Percentiles rank a stretch among this genome's conserved stretches.
Evolutionary conservation across 2,113 vertebrate species (phyloP).

Genomic region (Lethenteron camtschaticum): DNA sequence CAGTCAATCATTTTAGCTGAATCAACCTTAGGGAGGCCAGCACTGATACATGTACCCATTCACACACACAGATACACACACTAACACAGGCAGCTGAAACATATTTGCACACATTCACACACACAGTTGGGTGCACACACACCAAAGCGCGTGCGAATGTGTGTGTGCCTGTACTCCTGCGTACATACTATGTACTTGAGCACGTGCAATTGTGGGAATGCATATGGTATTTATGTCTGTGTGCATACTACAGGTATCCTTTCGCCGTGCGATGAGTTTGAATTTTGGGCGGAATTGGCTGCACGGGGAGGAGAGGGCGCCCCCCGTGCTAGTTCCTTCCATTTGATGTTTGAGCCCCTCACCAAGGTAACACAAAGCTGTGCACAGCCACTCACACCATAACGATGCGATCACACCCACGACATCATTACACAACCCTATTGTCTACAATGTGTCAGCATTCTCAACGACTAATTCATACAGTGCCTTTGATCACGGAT

Average conservation of each 20-base stretch:
- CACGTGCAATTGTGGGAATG: neutral
- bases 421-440: no score
- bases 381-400: slow-evolving; percentile 7
- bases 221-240: neutral
- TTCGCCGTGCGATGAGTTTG: slow-evolving; percentile 69
- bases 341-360: slow-evolving; percentile 59
- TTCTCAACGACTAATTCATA: no score
- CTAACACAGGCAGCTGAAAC: no score
- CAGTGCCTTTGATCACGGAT: no score
- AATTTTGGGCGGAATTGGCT: slow-evolving; percentile 58
- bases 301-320: slow-evolving; percentile 34
- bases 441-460: no score
- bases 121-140: no score
- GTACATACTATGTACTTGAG: neutral
- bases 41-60: no score
- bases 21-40: no score
- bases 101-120: no score
- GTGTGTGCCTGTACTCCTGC: neutral
- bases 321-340: slow-evolving; percentile 39
- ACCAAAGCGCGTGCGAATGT: neutral
- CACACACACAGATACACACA: no score
- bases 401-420: neutral
- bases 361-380: slow-evolving; percentile 32
- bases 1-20: no score
- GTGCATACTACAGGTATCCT: slow-evolving; percentile 43